Evolutionary conservation across 2,888 invertebrate genomes (phyloP).

Genomic region (Acronicta aceris): DNA sequence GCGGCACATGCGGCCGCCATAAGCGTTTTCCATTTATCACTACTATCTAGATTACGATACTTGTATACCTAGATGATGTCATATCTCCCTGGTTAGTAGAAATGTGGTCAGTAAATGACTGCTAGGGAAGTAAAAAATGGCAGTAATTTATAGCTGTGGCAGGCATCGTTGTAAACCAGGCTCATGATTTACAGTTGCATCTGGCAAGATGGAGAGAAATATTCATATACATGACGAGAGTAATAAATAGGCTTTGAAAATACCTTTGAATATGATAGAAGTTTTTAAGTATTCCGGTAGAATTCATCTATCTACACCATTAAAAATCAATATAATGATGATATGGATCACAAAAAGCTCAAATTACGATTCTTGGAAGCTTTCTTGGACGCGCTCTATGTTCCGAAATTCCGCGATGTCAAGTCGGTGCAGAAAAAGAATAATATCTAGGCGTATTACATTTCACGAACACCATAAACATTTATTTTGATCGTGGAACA

Average conservation of each 20-base stretch:
- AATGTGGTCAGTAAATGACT: conserved; percentile 28
- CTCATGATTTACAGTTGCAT: too few species aligned
- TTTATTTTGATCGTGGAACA: conserved; percentile 4
- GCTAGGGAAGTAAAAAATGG: conserved; percentile 7
- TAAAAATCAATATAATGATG: too few species aligned
- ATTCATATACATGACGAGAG: too few species aligned
- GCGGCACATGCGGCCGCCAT: conserved; percentile 57
- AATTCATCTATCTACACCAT: too few species aligned
- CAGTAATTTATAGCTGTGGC: too few species aligned
- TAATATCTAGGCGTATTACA: too few species aligned
- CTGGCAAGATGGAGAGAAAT: too few species aligned
- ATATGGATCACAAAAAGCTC: too few species aligned
- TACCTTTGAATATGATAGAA: background rate
- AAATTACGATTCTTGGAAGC: background rate
- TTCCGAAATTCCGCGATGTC: too few species aligned
- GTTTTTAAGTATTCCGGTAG: too few species aligned
- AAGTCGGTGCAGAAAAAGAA: too few species aligned
- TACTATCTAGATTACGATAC: conserved; percentile 35
- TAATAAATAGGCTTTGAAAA: background rate
- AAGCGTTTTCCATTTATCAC: conserved; percentile 43
- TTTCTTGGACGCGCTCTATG: background rate
- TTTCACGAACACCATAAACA: background rate
- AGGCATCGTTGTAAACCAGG: too few species aligned
- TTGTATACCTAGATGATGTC: conserved; percentile 63
- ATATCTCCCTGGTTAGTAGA: conserved; percentile 39